Conservation (phyloP, 2,113 vertebrate genomes). For the Rattus norvegicus region GRCr8 NC_086020.1:244424501-244425000, state of each 20-base stretch:
- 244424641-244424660: not conserved
- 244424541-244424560: not conserved
- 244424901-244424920: not conserved
- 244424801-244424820: not conserved
- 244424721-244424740: not conserved
- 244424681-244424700: not conserved
- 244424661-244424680: too few relatives aligned
- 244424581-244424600: constrained; percentile 66
- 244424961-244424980: not conserved
- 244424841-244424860: not conserved
- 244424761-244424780: constrained; percentile 29
- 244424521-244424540: not conserved
- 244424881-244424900: not conserved
- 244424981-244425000: not conserved
- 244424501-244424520: constrained; percentile 59
- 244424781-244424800: not conserved
- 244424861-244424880: not conserved
- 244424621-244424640: not conserved
- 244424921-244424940: not conserved
- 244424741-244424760: constrained; percentile 38
- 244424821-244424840: not conserved
- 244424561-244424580: constrained; percentile 61
- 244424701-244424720: constrained; percentile 23
- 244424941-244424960: not conserved
- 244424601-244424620: constrained; percentile 62